Conservation (phyloP, 2,113 vertebrate genomes). For the Eolophus roseicapilla region DNA sequence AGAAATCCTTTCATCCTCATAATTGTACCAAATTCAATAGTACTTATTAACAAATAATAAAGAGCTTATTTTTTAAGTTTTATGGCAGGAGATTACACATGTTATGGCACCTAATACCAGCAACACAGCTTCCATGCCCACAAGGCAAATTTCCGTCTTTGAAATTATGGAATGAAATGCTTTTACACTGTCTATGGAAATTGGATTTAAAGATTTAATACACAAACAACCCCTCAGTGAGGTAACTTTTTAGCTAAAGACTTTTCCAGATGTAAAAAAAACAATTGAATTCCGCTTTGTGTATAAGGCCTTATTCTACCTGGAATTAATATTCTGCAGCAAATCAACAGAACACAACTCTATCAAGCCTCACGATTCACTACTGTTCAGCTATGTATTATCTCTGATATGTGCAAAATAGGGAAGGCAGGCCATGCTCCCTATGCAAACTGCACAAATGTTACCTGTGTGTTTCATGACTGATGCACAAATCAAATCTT, state of each 20-base stretch:
- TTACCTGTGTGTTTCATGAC: neutral
- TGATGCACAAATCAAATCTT: neutral
- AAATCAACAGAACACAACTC: neutral
- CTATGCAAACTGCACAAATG: neutral
- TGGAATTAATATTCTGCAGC: constrained; percentile 13
- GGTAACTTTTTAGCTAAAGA: neutral
- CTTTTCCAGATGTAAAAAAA: neutral
- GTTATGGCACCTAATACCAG: neutral
- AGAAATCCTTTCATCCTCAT: neutral
- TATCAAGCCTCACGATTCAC: neutral
- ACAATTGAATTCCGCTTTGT: neutral
- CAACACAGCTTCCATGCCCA: neutral
- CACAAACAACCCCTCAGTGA: constrained; percentile 4
- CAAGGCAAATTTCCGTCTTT: neutral
- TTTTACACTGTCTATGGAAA: constrained; percentile 37
- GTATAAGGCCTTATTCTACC: neutral
- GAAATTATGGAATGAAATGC: neutral
- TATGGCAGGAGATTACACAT: neutral
- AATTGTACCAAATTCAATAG: neutral
- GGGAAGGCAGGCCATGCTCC: neutral
- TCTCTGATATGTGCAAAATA: neutral
- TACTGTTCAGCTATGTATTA: neutral
- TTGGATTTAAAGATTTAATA: constrained; percentile 15
- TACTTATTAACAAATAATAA: neutral
- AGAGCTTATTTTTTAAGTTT: neutral